phyloP scores from a whole-genome alignment of 2,888 invertebrate species.

The Hermaeophaga mercurialis region DNA sequence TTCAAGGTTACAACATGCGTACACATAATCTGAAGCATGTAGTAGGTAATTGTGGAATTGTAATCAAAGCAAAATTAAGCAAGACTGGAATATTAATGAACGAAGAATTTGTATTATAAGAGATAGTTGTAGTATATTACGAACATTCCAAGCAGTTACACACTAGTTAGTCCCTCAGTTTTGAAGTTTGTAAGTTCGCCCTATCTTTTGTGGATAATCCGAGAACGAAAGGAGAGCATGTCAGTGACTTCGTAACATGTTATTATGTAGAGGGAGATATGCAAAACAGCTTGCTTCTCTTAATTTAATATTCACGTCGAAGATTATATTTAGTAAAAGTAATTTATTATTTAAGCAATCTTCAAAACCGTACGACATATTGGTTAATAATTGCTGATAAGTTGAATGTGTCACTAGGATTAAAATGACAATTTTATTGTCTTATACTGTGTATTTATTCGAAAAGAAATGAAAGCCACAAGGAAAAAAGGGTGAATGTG shows the following conservation, averaged over 20 bases:
- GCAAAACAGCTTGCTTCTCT: conserved; percentile 2
- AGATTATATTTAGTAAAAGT: not conserved
- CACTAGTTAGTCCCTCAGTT: not conserved
- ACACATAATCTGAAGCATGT: conserved; percentile 10
- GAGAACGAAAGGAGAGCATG: conserved; percentile 3
- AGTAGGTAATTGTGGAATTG: conserved; percentile 11
- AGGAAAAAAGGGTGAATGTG: too few relatives aligned
- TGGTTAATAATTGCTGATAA: too few relatives aligned
- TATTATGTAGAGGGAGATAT: conserved; percentile 2
- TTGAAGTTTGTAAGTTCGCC: conserved; percentile 10
- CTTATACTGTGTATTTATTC: too few relatives aligned
- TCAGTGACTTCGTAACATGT: conserved; percentile 3
- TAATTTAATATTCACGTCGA: not conserved
- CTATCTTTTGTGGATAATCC: conserved; percentile 7
- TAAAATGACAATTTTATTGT: too few relatives aligned
- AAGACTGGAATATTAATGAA: conserved; percentile 15
- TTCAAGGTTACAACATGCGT: conserved; percentile 12
- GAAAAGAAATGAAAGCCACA: too few relatives aligned
- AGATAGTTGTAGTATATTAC: conserved; percentile 9
- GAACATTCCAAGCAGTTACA: conserved; percentile 10
- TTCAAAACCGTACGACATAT: not conserved
- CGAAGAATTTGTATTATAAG: conserved; percentile 10
- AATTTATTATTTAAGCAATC: conserved; percentile 8
- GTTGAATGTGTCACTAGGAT: too few relatives aligned
- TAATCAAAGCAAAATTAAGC: conserved; percentile 18